phyloP scores from a whole-genome alignment of 92 coral and sea anemone genomes.

The Siderastrea siderea region DNA sequence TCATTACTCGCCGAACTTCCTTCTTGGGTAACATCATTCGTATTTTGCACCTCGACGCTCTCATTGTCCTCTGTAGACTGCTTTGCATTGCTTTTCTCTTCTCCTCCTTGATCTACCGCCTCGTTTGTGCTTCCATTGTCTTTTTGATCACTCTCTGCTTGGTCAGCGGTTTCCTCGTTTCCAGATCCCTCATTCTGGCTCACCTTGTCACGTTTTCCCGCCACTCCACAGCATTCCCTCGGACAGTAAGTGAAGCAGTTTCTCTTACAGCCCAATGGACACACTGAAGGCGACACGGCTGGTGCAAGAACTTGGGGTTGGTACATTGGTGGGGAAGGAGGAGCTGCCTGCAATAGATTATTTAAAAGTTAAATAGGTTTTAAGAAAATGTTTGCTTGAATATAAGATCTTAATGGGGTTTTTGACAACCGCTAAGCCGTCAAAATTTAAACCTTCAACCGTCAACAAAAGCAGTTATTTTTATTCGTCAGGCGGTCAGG shows the following conservation, averaged over 20 bases:
- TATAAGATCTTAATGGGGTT: no score
- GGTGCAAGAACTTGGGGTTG: constrained; percentile 48
- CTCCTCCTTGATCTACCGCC: constrained; percentile 8
- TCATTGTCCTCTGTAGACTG: neutral
- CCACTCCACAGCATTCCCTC: constrained; percentile 80
- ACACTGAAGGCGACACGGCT: constrained; percentile 56
- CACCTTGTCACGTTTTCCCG: constrained; percentile 77
- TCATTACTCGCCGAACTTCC: constrained; percentile 25
- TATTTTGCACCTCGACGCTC: constrained; percentile 1
- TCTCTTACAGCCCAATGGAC: constrained; percentile 75
- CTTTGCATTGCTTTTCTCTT: neutral
- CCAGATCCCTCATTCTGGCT: constrained; percentile 49
- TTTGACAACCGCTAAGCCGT: no score
- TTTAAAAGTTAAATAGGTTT: neutral
- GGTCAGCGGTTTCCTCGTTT: constrained; percentile 19
- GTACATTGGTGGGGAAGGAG: constrained; percentile 43
- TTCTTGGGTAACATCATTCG: neutral
- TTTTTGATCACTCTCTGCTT: constrained; percentile 22
- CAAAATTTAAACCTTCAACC: no score
- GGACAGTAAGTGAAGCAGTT: constrained; percentile 91
- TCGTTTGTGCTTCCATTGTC: constrained; percentile 39
- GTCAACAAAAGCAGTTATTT: no score
- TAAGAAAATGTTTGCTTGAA: neutral
- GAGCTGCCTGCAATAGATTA: constrained; percentile 25
- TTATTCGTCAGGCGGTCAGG: no score